A percentile compares a stretch with the other conserved stretches of the same genome.
Conservation (phyloP, 2,888 invertebrate genomes). For the Litoditis marina region DNA sequence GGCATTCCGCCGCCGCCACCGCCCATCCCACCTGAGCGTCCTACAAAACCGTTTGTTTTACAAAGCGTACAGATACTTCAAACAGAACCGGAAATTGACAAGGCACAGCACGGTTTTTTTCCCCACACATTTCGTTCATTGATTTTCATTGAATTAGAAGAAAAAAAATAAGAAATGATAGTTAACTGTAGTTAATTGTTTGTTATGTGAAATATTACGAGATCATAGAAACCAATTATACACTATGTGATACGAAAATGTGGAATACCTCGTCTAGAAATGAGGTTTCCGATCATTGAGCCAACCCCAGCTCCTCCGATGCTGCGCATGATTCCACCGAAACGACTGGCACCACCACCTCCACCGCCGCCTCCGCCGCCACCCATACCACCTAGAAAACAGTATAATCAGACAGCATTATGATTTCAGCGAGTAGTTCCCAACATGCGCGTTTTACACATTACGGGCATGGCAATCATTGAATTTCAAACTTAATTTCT, state of each 20-base stretch:
- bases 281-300: slow-evolving; percentile 34
- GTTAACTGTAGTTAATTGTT: no score
- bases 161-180: no score
- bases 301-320: slow-evolving; percentile 38
- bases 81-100: no score
- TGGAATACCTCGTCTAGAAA: slow-evolving; percentile 24
- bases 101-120: no score
- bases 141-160: no score
- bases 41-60: slow-evolving; percentile 4
- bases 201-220: not conserved
- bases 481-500: no score
- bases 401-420: not conserved
- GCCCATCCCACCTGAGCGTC: slow-evolving; percentile 15
- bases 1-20: not conserved
- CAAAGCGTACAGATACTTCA: no score
- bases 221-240: no score
- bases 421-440: no score
- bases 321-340: slow-evolving; percentile 8
- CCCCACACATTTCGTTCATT: no score
- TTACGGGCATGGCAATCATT: no score
- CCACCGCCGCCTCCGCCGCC: slow-evolving; percentile 18
- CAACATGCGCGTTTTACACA: not conserved
- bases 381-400: not conserved
- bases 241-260: no score
- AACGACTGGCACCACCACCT: slow-evolving; percentile 8